Evolutionary conservation across 1,140 invertebrate genomes (phyloP), one percentile per base, ranked within the genome.

Genomic region (Coboldia fuscipes): DNA sequence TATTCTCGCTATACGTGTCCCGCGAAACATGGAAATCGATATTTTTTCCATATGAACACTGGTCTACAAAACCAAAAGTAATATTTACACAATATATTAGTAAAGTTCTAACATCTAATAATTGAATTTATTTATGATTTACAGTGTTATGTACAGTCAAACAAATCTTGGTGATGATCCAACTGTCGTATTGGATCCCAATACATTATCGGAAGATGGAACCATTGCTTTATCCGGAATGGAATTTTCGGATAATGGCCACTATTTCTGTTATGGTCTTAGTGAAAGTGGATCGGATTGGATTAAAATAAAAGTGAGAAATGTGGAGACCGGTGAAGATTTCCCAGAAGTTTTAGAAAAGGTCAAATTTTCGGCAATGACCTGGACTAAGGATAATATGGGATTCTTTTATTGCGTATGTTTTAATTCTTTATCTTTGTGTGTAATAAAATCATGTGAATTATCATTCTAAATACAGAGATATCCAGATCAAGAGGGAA

Each of bases 11-110:
- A 82, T 58, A 78, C 82, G 1, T 83, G 81, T 45, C 90, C 90
- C 0, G 71, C 66, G 41, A 72, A 69, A 47, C 66, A 76, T 47
- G 90, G 92, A 10, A 60, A 75, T 37, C 70, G 72, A 52, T 98
- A 93, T 55, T 97, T 86, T 56, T 93, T 85, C 57, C 82, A 74
- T 42, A 80, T 81, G 59, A 98, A 98, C 56, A 75, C 79, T 19
- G 94, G 93, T n/a, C 63, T 96, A 15, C 88, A 96, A 59, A 94
- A 96, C 55, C 90, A 96, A 55, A 85, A 77, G 83, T 88, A 50
- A 48, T 50, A 17, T 9, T 29, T 16, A 30, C 4, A 12, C 10
- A 16, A 12, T 16, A 16, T 30, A 30, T 10, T 18, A 24, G 7
- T 24, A n/a, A 24, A 24, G 7, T 24, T 7, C 23, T 8, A 24